A percentile compares a stretch with the other conserved stretches of the same genome.
phyloP scores from a whole-genome alignment of 2,888 invertebrate species.

The Polietes domitor region DNA sequence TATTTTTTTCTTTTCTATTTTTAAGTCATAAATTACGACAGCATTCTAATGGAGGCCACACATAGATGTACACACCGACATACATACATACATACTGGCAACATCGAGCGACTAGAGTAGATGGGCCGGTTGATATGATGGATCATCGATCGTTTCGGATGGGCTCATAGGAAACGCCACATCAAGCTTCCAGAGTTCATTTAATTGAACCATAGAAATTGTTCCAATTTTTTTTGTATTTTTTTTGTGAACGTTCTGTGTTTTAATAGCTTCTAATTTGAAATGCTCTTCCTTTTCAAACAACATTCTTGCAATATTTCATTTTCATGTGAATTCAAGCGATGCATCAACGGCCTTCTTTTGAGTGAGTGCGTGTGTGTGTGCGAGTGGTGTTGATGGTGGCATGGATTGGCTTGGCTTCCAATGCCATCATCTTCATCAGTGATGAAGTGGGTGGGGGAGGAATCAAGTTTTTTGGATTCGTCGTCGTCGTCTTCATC shows the following conservation, averaged over 20 bases:
- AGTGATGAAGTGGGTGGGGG: too few relatives aligned
- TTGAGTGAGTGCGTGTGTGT: background rate
- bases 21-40: constrained; percentile 16
- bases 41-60: constrained; percentile 14
- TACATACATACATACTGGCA: too few relatives aligned
- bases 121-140: background rate
- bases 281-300: background rate
- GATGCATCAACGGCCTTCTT: constrained; percentile 1
- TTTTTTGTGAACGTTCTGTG: too few relatives aligned
- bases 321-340: constrained; percentile 12
- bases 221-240: constrained; percentile 7
- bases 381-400: background rate
- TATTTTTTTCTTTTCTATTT: background rate
- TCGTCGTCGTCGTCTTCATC: too few relatives aligned
- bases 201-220: constrained; percentile 58
- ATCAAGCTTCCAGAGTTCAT: constrained; percentile 46
- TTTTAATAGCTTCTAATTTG: background rate
- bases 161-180: constrained; percentile 12
- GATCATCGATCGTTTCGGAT: background rate
- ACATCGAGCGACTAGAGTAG: too few relatives aligned
- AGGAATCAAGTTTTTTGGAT: too few relatives aligned
- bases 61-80: background rate
- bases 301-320: constrained; percentile 3
- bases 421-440: background rate
- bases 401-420: too few relatives aligned